Percentiles rank a stretch among this genome's conserved stretches.
Evolutionary conservation across 2,113 vertebrate species (phyloP).

Genomic region (Peromyscus californicus): DNA sequence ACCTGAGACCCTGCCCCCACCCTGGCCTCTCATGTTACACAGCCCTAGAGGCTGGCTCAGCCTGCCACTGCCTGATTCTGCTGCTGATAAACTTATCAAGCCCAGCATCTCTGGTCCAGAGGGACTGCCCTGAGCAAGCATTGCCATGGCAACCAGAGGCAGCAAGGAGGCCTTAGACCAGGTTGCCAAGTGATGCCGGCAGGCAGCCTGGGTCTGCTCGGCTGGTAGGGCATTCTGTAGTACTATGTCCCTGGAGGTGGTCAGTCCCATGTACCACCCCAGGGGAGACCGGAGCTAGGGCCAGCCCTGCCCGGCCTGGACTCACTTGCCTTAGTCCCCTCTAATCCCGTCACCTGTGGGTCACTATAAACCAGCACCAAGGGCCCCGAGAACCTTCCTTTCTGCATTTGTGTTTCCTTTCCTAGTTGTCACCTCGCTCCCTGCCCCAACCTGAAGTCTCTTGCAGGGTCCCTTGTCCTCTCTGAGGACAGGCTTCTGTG

Average conservation of each 20-base stretch:
- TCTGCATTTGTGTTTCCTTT: background rate
- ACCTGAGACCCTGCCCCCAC: background rate
- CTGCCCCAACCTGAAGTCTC: rapidly evolving
- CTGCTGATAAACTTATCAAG: background rate
- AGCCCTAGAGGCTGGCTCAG: background rate
- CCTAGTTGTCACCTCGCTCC: background rate
- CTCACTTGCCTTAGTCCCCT: background rate
- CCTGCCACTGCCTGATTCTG: background rate
- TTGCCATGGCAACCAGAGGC: slow-evolving; percentile 11
- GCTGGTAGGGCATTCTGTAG: rapidly evolving
- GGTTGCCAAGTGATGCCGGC: rapidly evolving
- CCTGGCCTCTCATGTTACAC: background rate
- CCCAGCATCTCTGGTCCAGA: slow-evolving; percentile 44
- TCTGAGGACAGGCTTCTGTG: rapidly evolving
- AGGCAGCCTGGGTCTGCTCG: background rate
- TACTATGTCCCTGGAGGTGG: no score
- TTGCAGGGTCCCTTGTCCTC: no score
- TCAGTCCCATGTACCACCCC: no score
- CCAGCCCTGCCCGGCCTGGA: background rate
- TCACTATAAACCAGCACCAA: background rate
- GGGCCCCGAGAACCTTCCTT: rapidly evolving
- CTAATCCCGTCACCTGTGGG: background rate
- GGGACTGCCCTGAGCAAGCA: background rate
- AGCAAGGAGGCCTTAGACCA: background rate
- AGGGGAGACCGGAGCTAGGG: rapidly evolving